Base-by-base conservation (phyloP, 2,888 invertebrate genomes). In the Tiliacea aurago region DNA sequence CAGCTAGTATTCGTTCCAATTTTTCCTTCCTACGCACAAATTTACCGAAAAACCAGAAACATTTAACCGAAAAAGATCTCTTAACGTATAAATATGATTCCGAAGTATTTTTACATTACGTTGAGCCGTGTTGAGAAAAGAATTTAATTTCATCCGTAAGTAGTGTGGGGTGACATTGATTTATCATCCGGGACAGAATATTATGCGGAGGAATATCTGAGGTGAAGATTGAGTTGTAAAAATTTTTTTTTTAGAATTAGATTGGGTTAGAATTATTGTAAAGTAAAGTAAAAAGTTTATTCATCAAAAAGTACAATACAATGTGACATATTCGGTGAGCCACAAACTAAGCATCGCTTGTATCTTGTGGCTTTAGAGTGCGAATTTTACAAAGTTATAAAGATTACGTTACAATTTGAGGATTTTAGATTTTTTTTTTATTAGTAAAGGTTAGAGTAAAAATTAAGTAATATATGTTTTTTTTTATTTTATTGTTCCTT, bases 101-200 rank as follows among this genome's bases (percentile, higher is more conserved):
- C 43, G 11, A 70, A 82, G 85, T 73, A 82, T 82, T 77, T 81
- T 81, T 71, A 53, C 77, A 76, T 84, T 70, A 77, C 70, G 37
- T 2, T 62, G 41, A 80, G 61, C 70, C 45, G 45, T 70, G 75
- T 72, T 56, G 70, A 49, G 63, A 69, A 71, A 82, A 84, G 63
- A 84, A 82, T 84, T 82, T 84, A 76, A 82, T 82, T 82, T 82
- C 45, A 70, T 59, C 37, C 69, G 28, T 64, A 51, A 80, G 53
- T 62, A 1, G 65, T 84, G 58, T 84, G 58, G 61, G 64, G 67
- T 74, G 84, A 84, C 81, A 51, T 43, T 83, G 84, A 83, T 80
- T 80, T 78, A 83, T 71, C 23, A 18, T 33, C 55, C 13, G 15
- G 72, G 67, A 83, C 59, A 45, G 53, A 70, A 67, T 67, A 63